Conservation (phyloP, 2,888 invertebrate genomes). For the Seira ritae region DNA sequence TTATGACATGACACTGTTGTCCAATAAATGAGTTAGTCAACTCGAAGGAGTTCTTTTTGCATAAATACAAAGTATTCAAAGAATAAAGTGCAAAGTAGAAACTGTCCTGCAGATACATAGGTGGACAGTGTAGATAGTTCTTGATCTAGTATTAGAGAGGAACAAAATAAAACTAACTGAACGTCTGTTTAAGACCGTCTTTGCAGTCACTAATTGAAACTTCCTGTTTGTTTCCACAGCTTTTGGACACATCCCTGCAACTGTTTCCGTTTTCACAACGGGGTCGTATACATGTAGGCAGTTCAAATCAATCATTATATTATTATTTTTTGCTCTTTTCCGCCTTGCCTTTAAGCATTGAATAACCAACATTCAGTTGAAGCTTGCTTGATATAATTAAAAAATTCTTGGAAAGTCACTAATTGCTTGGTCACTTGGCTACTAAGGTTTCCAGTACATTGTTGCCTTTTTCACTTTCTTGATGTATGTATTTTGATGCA, state of each 20-base stretch:
- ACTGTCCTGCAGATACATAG: too few relatives aligned
- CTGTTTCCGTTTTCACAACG: slow-evolving; percentile 88
- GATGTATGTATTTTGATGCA: too few relatives aligned
- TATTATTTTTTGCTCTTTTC: not conserved
- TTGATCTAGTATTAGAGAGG: too few relatives aligned
- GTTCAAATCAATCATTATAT: not conserved
- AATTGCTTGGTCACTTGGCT: too few relatives aligned
- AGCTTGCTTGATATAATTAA: slow-evolving; percentile 24
- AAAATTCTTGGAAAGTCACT: too few relatives aligned
- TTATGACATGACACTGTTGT: slow-evolving; percentile 32
- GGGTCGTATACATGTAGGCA: slow-evolving; percentile 93
- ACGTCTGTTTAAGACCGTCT: too few relatives aligned
- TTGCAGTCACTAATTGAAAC: slow-evolving; percentile 53
- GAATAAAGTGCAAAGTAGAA: not conserved
- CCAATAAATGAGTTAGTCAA: slow-evolving; percentile 10
- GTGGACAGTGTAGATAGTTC: too few relatives aligned
- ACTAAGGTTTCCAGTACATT: too few relatives aligned
- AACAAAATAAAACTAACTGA: not conserved
- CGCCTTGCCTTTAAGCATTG: not conserved
- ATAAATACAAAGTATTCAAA: too few relatives aligned
- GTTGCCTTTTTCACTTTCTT: too few relatives aligned
- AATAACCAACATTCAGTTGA: not conserved
- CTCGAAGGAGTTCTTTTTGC: too few relatives aligned
- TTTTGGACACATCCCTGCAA: slow-evolving; percentile 88
- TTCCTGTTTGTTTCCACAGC: slow-evolving; percentile 78